phyloP scores from a whole-genome alignment of 1,140 invertebrate genomes.

The Probaryconus sp. region DNA sequence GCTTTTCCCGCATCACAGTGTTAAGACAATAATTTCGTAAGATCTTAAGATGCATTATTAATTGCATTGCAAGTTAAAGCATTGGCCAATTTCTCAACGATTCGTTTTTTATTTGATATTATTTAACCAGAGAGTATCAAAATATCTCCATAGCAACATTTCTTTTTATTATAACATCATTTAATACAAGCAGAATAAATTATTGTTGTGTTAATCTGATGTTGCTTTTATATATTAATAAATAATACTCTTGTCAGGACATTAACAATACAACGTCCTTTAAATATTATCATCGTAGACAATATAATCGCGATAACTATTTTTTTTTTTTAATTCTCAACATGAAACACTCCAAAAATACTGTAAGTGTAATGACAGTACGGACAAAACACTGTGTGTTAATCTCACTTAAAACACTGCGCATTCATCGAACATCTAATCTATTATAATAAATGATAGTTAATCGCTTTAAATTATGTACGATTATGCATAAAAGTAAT shows the following conservation, averaged over 20 bases:
- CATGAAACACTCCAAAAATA: slow-evolving; percentile 26
- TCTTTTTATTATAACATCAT: slow-evolving; percentile 47
- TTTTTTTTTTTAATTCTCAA: slow-evolving; percentile 6
- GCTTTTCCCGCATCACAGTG: too few relatives aligned
- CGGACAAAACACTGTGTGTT: background rate
- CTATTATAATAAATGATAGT: slow-evolving; percentile 24
- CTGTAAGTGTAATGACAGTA: slow-evolving; percentile 13
- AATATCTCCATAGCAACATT: slow-evolving; percentile 54
- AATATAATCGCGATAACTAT: slow-evolving; percentile 13
- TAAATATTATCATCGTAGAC: slow-evolving; percentile 14
- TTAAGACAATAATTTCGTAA: too few relatives aligned
- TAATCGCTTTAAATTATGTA: slow-evolving; percentile 38
- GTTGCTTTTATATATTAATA: slow-evolving; percentile 32
- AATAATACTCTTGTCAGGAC: slow-evolving; percentile 49
- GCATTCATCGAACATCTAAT: slow-evolving; percentile 3
- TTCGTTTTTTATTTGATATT: too few relatives aligned
- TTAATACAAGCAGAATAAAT: slow-evolving; percentile 69
- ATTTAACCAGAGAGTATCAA: background rate
- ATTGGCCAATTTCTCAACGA: too few relatives aligned
- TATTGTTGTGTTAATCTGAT: slow-evolving; percentile 57
- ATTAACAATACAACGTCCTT: slow-evolving; percentile 21
- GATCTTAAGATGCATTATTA: too few relatives aligned
- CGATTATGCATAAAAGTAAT: slow-evolving; percentile 48
- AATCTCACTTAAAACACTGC: slow-evolving; percentile 6
- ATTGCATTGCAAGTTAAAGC: too few relatives aligned